These are phyloP conservation scores for Ooceraea biroi DNA, from an alignment of 1,140 invertebrate species.

Conservation along the genomic window DNA sequence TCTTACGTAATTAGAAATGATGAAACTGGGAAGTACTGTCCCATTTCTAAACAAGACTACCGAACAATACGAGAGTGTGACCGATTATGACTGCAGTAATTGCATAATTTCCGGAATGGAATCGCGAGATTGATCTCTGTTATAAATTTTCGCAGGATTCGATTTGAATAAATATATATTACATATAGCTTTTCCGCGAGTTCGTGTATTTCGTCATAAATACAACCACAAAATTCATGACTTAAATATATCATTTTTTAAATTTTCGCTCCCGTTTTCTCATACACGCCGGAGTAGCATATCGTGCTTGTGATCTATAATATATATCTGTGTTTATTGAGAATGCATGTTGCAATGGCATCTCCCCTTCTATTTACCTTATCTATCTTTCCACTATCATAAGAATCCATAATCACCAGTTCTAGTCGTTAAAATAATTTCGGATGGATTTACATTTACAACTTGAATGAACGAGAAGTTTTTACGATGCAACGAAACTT, in stretches of 20 bases:
- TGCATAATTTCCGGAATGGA: constrained; percentile 59
- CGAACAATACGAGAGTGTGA: constrained; percentile 49
- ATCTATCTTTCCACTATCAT: too few species aligned
- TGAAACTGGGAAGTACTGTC: constrained; percentile 48
- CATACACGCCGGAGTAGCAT: background rate
- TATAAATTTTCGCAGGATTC: constrained; percentile 31
- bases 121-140: constrained; percentile 35
- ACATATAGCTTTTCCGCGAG: background rate
- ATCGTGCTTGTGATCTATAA: background rate
- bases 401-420: background rate
- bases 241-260: background rate
- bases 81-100: constrained; percentile 37
- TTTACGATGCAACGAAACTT: background rate
- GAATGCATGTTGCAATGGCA: background rate
- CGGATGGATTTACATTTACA: constrained; percentile 17
- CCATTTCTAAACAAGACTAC: constrained; percentile 44
- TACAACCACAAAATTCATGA: background rate
- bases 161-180: constrained; percentile 38
- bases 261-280: constrained; percentile 11
- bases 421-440: background rate
- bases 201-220: constrained; percentile 23
- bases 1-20: constrained; percentile 32
- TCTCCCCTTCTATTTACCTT: too few species aligned
- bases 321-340: background rate
- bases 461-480: constrained; percentile 17